phyloP scores from a whole-genome alignment of 2,113 vertebrate species.

The Abramis brama region DNA sequence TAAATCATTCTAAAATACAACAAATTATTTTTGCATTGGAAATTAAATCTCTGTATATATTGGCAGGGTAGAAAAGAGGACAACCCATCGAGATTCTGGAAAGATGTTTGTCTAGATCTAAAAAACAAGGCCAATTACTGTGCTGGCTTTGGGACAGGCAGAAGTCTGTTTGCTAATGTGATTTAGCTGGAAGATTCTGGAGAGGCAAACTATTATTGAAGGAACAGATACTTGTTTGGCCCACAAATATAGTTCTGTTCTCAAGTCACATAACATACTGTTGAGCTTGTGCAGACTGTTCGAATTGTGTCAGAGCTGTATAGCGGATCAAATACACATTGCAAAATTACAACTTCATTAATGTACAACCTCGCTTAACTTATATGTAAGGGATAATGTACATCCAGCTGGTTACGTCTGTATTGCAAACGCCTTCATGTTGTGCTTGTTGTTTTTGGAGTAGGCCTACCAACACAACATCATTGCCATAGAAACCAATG shows the following conservation, averaged over 20 bases:
- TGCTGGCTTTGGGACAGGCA: constrained; percentile 27
- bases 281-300: constrained; percentile 27
- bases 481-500: no score
- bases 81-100: constrained; percentile 32
- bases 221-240: constrained; percentile 32
- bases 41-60: no score
- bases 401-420: no score
- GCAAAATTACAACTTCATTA: background rate
- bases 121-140: constrained; percentile 32
- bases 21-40: no score
- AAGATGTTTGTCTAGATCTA: constrained; percentile 40
- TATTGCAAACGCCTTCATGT: no score
- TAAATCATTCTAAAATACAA: no score
- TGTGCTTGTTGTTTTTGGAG: no score
- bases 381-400: no score
- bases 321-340: background rate
- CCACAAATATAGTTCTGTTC: constrained; percentile 1
- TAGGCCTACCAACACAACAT: no score
- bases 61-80: background rate
- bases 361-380: background rate
- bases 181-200: constrained; percentile 33
- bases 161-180: constrained; percentile 32
- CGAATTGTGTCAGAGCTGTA: background rate
- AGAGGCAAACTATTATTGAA: constrained; percentile 21
- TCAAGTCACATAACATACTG: constrained; percentile 15